These are phyloP conservation scores for Ammodytes dubius DNA, from an alignment of 2,113 vertebrate genomes.

Conservation along the genomic window DNA sequence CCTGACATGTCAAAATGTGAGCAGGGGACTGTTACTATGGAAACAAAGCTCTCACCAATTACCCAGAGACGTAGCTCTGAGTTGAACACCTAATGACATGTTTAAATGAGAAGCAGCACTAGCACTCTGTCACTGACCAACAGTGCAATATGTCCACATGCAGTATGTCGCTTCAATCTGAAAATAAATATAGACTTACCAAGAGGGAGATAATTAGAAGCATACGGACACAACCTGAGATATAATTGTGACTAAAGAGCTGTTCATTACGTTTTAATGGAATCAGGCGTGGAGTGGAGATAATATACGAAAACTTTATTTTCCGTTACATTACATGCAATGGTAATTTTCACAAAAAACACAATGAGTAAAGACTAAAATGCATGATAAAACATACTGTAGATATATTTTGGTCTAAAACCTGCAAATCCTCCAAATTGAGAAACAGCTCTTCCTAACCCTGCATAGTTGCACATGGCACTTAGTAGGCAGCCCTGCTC, in stretches of 20 bases:
- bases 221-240: background rate
- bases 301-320: too few relatives aligned
- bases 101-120: constrained; percentile 64
- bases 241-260: constrained; percentile 5
- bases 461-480: constrained; percentile 7
- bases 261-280: constrained; percentile 2
- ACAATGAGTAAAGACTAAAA: too few relatives aligned
- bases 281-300: background rate
- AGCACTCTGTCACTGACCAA: background rate
- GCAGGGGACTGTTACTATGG: constrained; percentile 64
- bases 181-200: background rate
- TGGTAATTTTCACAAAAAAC: too few relatives aligned
- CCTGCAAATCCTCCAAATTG: background rate
- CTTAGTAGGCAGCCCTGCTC: background rate
- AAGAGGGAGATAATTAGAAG: background rate
- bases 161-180: background rate
- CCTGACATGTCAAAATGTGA: constrained; percentile 23
- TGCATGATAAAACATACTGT: too few relatives aligned
- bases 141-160: background rate
- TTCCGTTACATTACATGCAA: too few relatives aligned
- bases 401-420: too few relatives aligned
- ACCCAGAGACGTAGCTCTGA: constrained; percentile 64
- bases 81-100: constrained; percentile 71
- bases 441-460: background rate
- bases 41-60: constrained; percentile 73